Percentiles rank a stretch among this genome's conserved stretches.
phyloP scores from a whole-genome alignment of 2,797 vertebrate species.

The Myotis findleyi region DNA sequence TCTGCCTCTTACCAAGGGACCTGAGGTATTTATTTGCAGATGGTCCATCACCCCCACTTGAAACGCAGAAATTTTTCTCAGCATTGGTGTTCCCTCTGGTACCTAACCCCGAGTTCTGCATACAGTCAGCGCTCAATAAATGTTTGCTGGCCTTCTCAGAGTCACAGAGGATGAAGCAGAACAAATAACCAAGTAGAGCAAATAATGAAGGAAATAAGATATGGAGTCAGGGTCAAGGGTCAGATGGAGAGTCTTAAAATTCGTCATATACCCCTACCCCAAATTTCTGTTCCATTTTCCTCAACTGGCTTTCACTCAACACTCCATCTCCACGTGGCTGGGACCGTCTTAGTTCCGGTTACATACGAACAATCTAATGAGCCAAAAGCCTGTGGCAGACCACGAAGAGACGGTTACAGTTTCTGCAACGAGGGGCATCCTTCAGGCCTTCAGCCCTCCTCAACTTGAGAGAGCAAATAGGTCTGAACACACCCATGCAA shows the following conservation, averaged over 20 bases:
- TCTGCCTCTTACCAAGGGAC: no score
- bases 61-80: not conserved
- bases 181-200: not conserved
- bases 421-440: not conserved
- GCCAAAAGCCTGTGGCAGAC: not conserved
- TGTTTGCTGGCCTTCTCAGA: not conserved
- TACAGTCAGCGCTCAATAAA: not conserved
- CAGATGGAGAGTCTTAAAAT: not conserved
- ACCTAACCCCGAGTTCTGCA: not conserved
- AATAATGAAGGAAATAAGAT: not conserved
- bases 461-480: not conserved
- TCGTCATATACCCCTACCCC: not conserved
- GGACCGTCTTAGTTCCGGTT: not conserved
- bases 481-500: not conserved
- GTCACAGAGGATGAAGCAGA: not conserved
- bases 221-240: not conserved
- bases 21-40: not conserved
- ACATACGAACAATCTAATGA: not conserved
- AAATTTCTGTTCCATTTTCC: not conserved
- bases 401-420: rapidly evolving
- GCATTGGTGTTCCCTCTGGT: not conserved
- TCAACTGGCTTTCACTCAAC: not conserved
- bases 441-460: not conserved
- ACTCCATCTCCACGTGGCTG: not conserved
- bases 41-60: not conserved